Evolutionary conservation across 2,888 invertebrate species (phyloP).

Genomic region (Octonoba sinensis): DNA sequence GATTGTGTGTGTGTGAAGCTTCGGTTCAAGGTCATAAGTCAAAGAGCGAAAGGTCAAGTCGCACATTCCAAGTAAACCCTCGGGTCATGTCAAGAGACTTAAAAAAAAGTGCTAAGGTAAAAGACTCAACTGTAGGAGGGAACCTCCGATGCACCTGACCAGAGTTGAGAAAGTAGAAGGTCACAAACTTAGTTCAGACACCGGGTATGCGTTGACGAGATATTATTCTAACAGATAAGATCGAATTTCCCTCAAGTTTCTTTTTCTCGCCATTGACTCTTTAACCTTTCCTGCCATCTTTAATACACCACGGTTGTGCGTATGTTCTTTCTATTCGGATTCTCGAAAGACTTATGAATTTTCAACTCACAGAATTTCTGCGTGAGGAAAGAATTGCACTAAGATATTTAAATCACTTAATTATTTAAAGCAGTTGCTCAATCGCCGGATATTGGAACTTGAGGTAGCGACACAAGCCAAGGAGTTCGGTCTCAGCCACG

Average conservation of each 20-base stretch:
- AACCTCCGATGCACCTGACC: constrained; percentile 32
- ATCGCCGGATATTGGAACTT: too few species aligned
- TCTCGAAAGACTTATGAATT: constrained; percentile 43
- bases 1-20: constrained; percentile 29
- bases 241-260: constrained; percentile 46
- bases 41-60: constrained; percentile 53
- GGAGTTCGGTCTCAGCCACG: too few species aligned
- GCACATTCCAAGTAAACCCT: constrained; percentile 61
- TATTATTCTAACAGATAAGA: constrained; percentile 61
- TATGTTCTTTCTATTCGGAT: constrained; percentile 1
- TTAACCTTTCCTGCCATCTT: constrained; percentile 50
- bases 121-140: constrained; percentile 27
- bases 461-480: too few species aligned
- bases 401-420: constrained; percentile 48
- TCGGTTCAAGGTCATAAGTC: constrained; percentile 39
- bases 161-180: constrained; percentile 35
- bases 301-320: constrained; percentile 23
- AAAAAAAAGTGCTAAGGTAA: constrained; percentile 39
- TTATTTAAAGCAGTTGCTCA: constrained; percentile 13
- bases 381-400: constrained; percentile 14
- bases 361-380: constrained; percentile 17
- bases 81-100: constrained; percentile 60
- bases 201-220: constrained; percentile 57
- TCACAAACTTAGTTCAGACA: constrained; percentile 44
- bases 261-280: constrained; percentile 50